Conservation (phyloP, 1,140 invertebrate genomes). For the Drosophila seguyi region DNA sequence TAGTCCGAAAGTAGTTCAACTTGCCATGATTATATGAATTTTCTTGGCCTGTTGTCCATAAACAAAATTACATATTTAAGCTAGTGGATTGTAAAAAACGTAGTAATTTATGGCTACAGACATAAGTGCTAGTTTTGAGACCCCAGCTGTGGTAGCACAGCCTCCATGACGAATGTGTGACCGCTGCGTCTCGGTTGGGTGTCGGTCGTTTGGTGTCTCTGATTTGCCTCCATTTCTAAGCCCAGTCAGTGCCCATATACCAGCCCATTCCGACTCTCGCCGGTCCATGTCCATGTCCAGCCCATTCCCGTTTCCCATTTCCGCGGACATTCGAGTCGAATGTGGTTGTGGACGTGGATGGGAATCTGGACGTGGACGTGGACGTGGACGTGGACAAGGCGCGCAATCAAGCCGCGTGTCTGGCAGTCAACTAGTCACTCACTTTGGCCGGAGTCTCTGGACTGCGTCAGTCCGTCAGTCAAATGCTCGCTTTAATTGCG, state of each 20-base stretch:
- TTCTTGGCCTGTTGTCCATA: not conserved
- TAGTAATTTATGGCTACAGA: not conserved
- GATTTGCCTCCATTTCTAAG: constrained; percentile 49
- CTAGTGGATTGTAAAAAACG: not conserved
- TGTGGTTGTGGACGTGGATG: constrained; percentile 22
- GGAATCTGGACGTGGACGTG: constrained; percentile 6
- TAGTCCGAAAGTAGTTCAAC: not conserved
- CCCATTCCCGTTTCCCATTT: constrained; percentile 43
- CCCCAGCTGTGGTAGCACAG: constrained; percentile 12
- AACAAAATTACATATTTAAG: constrained; percentile 1
- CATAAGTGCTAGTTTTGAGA: constrained; percentile 21
- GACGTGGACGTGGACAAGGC: constrained; percentile 46
- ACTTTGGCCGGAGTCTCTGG: constrained; percentile 33
- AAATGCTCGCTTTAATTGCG: constrained; percentile 51
- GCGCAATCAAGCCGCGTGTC: constrained; percentile 65
- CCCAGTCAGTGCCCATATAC: constrained; percentile 12
- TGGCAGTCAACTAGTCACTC: constrained; percentile 57
- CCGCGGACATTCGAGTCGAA: constrained; percentile 27
- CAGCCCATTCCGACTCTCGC: constrained; percentile 5
- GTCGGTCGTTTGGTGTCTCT: constrained; percentile 40
- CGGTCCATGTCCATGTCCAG: constrained; percentile 11
- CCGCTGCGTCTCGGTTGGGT: constrained; percentile 50
- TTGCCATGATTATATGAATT: constrained; percentile 4
- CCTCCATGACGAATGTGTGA: constrained; percentile 54
- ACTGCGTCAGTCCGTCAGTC: constrained; percentile 62